These are phyloP conservation scores for Semaprochilodus insignis DNA, from an alignment of 2,797 vertebrate species.

Conservation along the genomic window DNA sequence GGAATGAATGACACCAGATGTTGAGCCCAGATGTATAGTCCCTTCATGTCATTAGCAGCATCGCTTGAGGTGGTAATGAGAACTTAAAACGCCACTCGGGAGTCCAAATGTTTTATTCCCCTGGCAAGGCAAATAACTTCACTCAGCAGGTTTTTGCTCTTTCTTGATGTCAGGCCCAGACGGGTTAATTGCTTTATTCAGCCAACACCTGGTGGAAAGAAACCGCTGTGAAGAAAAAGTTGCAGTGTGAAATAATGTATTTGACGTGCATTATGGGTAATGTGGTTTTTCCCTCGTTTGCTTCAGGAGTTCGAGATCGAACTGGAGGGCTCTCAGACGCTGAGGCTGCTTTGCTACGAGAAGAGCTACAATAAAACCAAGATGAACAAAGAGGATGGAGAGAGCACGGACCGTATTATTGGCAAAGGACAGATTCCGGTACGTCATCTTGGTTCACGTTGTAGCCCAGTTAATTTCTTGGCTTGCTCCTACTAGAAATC, in stretches of 20 bases:
- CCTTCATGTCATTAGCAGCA: conserved; percentile 4
- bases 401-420: conserved; percentile 85
- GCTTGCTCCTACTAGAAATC: neutral
- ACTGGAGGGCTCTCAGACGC: conserved; percentile 89
- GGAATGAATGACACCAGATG: conserved; percentile 22
- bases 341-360: conserved; percentile 88
- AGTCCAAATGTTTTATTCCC: neutral
- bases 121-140: neutral
- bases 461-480: neutral
- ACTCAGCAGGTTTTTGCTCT: neutral
- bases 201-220: neutral
- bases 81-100: neutral
- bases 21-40: neutral
- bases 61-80: neutral
- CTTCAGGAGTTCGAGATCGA: conserved; percentile 91
- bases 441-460: conserved; percentile 62
- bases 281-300: neutral
- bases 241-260: neutral
- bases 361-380: conserved; percentile 88
- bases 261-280: conserved; percentile 17
- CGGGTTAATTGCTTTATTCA: neutral
- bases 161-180: neutral
- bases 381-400: conserved; percentile 84
- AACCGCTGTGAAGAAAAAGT: neutral
- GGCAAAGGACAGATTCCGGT: conserved; percentile 92